Base-by-base conservation (phyloP, 2,113 vertebrate genomes). In the Pygoscelis antarcticus region DNA sequence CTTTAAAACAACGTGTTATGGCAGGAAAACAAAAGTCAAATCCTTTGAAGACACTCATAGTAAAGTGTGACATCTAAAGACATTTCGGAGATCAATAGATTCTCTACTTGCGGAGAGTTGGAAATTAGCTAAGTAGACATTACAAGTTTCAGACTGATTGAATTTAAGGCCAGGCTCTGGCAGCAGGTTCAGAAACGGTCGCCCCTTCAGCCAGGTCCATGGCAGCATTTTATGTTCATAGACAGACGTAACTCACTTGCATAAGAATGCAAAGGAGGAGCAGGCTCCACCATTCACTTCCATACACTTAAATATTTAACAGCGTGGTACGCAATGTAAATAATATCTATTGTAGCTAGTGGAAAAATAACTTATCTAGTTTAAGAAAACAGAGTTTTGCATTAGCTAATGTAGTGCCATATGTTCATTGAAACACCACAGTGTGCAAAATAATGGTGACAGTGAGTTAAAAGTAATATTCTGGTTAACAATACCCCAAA, bases 371-470 rank as follows among this genome's bases (percentile, higher is more conserved):
- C 92, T 70, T 69, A 70, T 88, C 96, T 93, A 55, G 77, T 74
- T 91, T 75, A 81, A 76, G 97, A 95, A 97, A 97, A 96, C 29
- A 89, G 87, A 89, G 92, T 55, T 90, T 96, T 95, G 96, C 97
- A 95, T 85, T 90, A 98, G 96, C 96, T 96, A 78, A 87, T 79
- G 94, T 36, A 91, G 72, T 95, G 95, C 98, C 97, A 95, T 98
- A 98, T 98, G 98, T 90, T 98, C 98, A 97, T 96, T 97, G 93
- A 97, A 98, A 87, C 65, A 13, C 94, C 76, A 92, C 90, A 20
- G 81, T 21, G 83, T 74, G 95, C 91, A 97, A 94, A 97, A 96
- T 91, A 85, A 97, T 8, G 54, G 96, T 95, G 98, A 97, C 97
- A 98, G 91, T 70, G 95, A 98, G 97, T 97, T 97, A 79, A 96